These are phyloP conservation scores for Saccopteryx bilineata DNA, from an alignment of 2,113 vertebrate genomes.

Conservation along the genomic window DNA sequence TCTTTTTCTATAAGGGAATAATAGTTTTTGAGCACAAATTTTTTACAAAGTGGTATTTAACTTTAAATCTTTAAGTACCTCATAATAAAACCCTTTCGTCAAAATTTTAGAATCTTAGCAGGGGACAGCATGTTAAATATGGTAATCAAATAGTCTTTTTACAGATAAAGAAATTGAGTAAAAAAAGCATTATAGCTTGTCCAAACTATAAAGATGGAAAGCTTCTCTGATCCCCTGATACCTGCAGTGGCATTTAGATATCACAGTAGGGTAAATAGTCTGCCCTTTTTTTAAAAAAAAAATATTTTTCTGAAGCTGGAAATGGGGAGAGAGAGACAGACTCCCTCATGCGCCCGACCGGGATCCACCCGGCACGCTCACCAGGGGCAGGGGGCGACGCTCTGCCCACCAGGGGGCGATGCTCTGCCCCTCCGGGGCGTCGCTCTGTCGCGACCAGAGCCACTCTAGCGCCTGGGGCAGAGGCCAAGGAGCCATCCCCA, in stretches of 20 bases:
- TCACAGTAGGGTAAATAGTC: not conserved
- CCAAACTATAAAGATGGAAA: not conserved
- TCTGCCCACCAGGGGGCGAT: no score
- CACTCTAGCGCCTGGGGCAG: no score
- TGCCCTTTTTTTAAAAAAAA: not conserved
- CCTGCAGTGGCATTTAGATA: not conserved
- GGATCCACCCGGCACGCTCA: no score
- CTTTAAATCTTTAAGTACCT: not conserved
- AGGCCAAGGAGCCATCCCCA: no score
- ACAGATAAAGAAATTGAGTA: not conserved
- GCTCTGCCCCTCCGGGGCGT: no score
- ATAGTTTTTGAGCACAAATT: not conserved
- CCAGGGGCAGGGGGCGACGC: no score
- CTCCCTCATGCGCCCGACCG: no score
- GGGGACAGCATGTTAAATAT: not conserved
- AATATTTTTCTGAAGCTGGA: no score
- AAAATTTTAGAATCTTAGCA: not conserved
- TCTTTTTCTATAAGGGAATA: not conserved
- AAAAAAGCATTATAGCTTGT: not conserved
- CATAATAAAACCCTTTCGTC: not conserved
- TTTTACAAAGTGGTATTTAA: not conserved
- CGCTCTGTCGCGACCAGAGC: no score
- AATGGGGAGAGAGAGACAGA: no score
- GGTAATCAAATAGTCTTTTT: not conserved
- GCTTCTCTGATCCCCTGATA: not conserved